Evolutionary conservation across 1,140 invertebrate species (phyloP).

Genomic region (Macrotrachela quadricornifera): DNA sequence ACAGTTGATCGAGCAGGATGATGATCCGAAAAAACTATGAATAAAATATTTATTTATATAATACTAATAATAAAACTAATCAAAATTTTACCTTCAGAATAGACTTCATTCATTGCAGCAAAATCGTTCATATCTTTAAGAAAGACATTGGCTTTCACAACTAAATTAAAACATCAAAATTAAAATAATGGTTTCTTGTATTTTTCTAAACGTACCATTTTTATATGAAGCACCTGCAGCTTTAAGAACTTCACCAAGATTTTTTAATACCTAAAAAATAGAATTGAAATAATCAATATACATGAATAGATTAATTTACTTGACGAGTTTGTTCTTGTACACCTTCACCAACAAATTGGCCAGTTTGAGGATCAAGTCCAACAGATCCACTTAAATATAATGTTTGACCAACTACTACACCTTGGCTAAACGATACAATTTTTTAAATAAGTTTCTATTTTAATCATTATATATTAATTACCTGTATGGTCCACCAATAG

Average conservation of each 20-base stretch:
- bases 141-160: constrained; percentile 62
- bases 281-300: too few relatives aligned
- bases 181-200: too few relatives aligned
- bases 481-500: constrained; percentile 47
- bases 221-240: constrained; percentile 47
- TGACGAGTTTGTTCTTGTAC: constrained; percentile 46
- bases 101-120: constrained; percentile 53
- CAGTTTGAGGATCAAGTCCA: constrained; percentile 46
- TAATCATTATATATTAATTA: too few relatives aligned
- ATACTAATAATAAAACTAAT: constrained; percentile 20
- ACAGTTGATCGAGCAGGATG: constrained; percentile 53
- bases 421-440: constrained; percentile 34
- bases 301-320: constrained; percentile 1
- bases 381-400: constrained; percentile 64
- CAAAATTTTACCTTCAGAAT: constrained; percentile 49
- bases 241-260: constrained; percentile 49
- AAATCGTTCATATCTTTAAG: constrained; percentile 59
- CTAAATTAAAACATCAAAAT: constrained; percentile 14
- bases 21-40: too few relatives aligned
- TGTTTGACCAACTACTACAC: constrained; percentile 52
- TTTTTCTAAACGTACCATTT: constrained; percentile 30
- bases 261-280: constrained; percentile 34
- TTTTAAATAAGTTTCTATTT: too few relatives aligned
- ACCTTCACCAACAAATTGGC: constrained; percentile 47
- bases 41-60: too few relatives aligned